A percentile compares a stretch with the other conserved stretches of the same genome.
phyloP scores from a whole-genome alignment of 2,888 invertebrate species.

The Liposcelis brunnea region DNA sequence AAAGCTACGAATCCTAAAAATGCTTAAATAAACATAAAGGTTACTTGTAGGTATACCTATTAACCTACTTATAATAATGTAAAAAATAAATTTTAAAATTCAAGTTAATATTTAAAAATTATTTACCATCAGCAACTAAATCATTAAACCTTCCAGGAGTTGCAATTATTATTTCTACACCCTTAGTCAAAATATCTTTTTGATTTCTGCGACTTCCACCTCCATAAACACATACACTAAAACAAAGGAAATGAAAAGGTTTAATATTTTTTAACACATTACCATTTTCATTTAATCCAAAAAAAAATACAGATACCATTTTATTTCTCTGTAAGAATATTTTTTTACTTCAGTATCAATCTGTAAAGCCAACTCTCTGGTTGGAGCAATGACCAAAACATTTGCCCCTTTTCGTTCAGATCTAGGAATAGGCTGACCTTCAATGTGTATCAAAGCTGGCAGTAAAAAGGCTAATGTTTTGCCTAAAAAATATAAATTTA shows the following conservation, averaged over 20 bases:
- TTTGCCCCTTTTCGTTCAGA: slow-evolving; percentile 62
- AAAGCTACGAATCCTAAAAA: not conserved
- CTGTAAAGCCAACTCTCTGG: slow-evolving; percentile 81
- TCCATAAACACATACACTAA: slow-evolving; percentile 76
- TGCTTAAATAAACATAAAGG: no score
- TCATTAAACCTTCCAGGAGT: slow-evolving; percentile 90
- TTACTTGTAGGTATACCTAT: no score
- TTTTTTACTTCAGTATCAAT: slow-evolving; percentile 83
- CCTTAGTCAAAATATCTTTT: slow-evolving; percentile 49
- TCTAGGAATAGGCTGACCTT: slow-evolving; percentile 59
- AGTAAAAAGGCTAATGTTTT: slow-evolving; percentile 89
- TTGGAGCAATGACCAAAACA: slow-evolving; percentile 79
- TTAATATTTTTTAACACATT: not conserved
- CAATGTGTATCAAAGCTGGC: slow-evolving; percentile 86
- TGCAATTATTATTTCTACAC: slow-evolving; percentile 90
- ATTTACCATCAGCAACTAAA: slow-evolving; percentile 43
- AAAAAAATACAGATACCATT: slow-evolving; percentile 42
- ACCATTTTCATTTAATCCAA: no score
- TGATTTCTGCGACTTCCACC: slow-evolving; percentile 71
- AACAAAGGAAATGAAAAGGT: slow-evolving; percentile 15
- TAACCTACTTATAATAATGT: no score
- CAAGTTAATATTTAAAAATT: no score
- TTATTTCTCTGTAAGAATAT: slow-evolving; percentile 74
- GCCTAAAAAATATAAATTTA: slow-evolving; percentile 31
- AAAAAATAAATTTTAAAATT: no score